Evolutionary conservation across 2,888 invertebrate genomes (phyloP), one percentile per base, ranked within the genome.

Genomic region (Limnephilus marmoratus): DNA sequence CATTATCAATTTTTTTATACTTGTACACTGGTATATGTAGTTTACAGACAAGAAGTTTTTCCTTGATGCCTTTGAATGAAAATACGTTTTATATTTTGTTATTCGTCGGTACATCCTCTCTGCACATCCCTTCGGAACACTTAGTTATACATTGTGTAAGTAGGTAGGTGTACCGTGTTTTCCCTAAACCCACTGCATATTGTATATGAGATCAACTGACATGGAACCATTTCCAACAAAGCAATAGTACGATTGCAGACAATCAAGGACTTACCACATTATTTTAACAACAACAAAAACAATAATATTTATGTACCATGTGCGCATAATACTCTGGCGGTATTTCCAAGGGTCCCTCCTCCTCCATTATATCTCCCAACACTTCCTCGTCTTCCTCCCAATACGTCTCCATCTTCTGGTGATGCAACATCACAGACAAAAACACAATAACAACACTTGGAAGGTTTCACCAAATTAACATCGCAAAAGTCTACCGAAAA

Each of bases 261-360:
- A 68, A 24, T 68, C 68, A 68, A 68, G n/a, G 24, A 68, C 68
- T 24, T 24, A n/a, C 24, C 68, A n/a, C 68, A n/a, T 9, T 49
- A 49, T 49, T 49, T 68, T 24, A 7, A 68, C 53, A 68, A 68
- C 24, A 68, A 24, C 7, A 18, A 18, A 68, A 68, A 68, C 24
- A 68, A 68, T 45, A 37, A 85, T 85, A 68, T 24, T 45, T n/a
- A 86, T 45, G 7, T 93, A 93, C 93, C 93, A 93, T 93, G 80
- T 93, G 92, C 15, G 91, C 37, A 24, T 92, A 93, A 87, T 92
- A 93, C 87, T 93, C 85, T 34, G 93, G 93, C 80, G 93, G 93
- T 91, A 93, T 93, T 24, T 93, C 93, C 80, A 93, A 24, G 18
- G 45, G 81, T n/a, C 83, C 91, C 29, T 92, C 93, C 29, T 92